phyloP scores from a whole-genome alignment of 2,888 invertebrate genomes.

The Agrotis exclamationis region DNA sequence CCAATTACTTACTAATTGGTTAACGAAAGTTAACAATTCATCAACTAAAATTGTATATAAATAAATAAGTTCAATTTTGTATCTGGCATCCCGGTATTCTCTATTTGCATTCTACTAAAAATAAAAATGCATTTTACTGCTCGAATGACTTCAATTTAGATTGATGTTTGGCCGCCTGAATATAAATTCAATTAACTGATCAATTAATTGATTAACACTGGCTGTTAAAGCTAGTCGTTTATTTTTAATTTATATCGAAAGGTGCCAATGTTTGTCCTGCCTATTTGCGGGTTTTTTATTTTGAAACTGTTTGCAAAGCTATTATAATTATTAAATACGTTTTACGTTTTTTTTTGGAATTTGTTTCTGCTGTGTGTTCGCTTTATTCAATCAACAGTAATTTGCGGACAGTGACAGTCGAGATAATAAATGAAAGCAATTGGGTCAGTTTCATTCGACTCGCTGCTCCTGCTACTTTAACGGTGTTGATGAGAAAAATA shows the following conservation, averaged over 20 bases:
- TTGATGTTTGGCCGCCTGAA: conserved; percentile 49
- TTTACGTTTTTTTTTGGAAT: too few species aligned
- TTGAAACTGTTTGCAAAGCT: not conserved
- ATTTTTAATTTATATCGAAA: conserved; percentile 28
- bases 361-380: too few species aligned
- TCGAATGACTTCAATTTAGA: conserved; percentile 54
- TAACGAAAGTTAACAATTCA: conserved; percentile 25
- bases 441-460: too few species aligned
- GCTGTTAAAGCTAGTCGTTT: conserved; percentile 22
- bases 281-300: conserved; percentile 8
- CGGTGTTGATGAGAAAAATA: too few species aligned
- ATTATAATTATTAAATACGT: too few species aligned
- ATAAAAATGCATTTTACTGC: conserved; percentile 45
- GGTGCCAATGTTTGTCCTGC: not conserved
- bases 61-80: conserved; percentile 31
- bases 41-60: conserved; percentile 18
- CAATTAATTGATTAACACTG: conserved; percentile 56
- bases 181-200: conserved; percentile 56
- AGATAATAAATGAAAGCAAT: too few species aligned
- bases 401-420: too few species aligned
- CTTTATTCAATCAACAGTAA: not conserved
- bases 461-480: too few species aligned
- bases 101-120: conserved; percentile 51
- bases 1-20: conserved; percentile 25
- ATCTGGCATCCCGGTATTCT: conserved; percentile 10